Base-by-base conservation (phyloP, 2,113 vertebrate species). In the Barbus barbus region DNA sequence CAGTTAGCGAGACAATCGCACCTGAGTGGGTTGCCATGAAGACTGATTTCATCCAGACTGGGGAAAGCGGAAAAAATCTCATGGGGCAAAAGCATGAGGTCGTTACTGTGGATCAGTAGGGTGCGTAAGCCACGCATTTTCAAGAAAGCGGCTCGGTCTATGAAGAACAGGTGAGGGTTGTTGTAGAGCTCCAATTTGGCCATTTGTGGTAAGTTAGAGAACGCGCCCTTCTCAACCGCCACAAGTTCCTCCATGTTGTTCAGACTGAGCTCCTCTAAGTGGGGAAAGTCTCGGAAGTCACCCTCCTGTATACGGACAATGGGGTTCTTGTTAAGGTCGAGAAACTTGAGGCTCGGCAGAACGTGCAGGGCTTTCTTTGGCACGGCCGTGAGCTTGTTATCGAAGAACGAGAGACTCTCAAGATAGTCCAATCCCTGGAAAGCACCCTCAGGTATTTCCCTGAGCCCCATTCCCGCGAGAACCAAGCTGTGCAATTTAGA, bases 241-340 rank as follows among this genome's bases (percentile, higher is more conserved):
- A 94, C 85, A 36, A 96, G 90, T 36, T 95, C 90, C 0, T 95
- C 94, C 95, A 96, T 94, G 90, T 94, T 94, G 90, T 95, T 95
- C 81, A 96, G 87, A 88, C 95, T 95, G 56, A 96, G 91, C 87
- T 95, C 94, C 86, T 95, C 94, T 74, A 96, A 88, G 83, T 96
- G 94, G 38, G 88, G 91, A 53, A 95, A 93, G 87, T 95, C 92
- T 86, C 90, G 91, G 84, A 96, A 95, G 38, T 95, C 95, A 38
- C 94, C 94, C 76, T 88, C 86, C 82, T 90, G 90, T 71, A 96
- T 65, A 48, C 91, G 91, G 14, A 84, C 72, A 46, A 96, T 95
- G 0, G 95, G 95, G 78, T 96, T 96, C 84, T 89, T 93, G 90
- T 96, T 96, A 81, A 96, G 94, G 84, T 96, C 95, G 76, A 95